Conservation (phyloP, 2,797 vertebrate species). For the Anolis apletophallus region DNA sequence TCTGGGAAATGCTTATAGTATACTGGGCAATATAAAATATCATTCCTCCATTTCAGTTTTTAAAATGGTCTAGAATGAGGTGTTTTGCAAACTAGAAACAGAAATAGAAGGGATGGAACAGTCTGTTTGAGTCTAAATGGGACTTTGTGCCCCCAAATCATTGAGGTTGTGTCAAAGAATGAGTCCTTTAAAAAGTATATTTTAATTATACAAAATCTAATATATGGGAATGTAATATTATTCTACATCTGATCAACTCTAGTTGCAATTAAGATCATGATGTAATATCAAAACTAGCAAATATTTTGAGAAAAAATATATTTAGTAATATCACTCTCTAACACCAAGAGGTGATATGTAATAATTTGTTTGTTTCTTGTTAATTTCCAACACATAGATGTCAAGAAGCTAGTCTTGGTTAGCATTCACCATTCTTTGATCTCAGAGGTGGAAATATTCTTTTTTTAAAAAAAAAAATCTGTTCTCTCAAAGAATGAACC, state of each 20-base stretch:
- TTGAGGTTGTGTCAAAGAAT: not conserved
- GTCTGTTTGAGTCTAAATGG: no score
- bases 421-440: slow-evolving; percentile 47
- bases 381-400: slow-evolving; percentile 38
- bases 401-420: slow-evolving; percentile 50
- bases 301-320: slow-evolving; percentile 31
- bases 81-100: not conserved
- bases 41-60: not conserved
- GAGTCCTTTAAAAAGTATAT: not conserved
- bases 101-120: no score
- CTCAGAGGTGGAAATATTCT: slow-evolving; percentile 54
- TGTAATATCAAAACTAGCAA: not conserved
- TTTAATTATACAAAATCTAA: not conserved
- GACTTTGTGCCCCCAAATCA: no score
- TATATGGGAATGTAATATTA: not conserved
- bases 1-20: no score
- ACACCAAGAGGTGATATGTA: slow-evolving; percentile 35
- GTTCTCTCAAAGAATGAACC: slow-evolving; percentile 52
- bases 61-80: not conserved
- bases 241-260: slow-evolving; percentile 22
- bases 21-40: not conserved
- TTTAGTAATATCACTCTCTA: slow-evolving; percentile 43
- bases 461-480: slow-evolving; percentile 47
- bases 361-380: slow-evolving; percentile 47
- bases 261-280: slow-evolving; percentile 12